Evolutionary conservation across 2,113 vertebrate genomes (phyloP).

Genomic region (Tringa solitaria): DNA sequence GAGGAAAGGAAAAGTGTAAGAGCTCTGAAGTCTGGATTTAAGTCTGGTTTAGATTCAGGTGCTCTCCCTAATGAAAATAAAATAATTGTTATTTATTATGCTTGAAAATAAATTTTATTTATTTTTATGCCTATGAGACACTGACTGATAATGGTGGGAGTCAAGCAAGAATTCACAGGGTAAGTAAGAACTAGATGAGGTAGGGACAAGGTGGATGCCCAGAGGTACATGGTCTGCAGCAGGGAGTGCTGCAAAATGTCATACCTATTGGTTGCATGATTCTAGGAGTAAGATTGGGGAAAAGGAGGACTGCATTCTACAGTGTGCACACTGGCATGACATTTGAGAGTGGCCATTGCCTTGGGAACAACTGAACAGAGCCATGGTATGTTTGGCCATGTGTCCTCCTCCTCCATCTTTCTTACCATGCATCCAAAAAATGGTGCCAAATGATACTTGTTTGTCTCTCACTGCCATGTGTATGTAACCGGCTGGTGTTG

Average conservation of each 20-base stretch:
- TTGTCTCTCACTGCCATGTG: background rate
- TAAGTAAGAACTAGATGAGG: background rate
- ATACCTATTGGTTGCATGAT: background rate
- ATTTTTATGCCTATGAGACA: background rate
- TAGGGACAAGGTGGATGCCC: background rate
- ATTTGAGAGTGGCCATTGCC: background rate
- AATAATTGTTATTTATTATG: background rate
- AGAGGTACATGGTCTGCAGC: background rate
- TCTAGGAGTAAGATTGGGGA: background rate
- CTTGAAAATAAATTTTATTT: background rate
- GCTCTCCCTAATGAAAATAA: background rate
- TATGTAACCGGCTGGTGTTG: background rate
- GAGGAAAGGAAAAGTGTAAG: background rate
- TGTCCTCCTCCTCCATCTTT: background rate
- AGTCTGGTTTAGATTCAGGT: background rate
- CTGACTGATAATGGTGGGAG: background rate
- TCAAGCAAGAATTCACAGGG: background rate
- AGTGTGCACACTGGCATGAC: background rate
- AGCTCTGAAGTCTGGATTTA: background rate
- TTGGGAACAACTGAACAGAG: background rate
- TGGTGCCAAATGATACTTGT: background rate
- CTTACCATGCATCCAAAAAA: background rate
- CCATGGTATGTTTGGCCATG: accelerated
- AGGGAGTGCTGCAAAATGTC: background rate
- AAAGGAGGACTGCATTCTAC: background rate